Evolutionary conservation across 2,797 vertebrate species (phyloP), one percentile per base, ranked within the genome.

Genomic region (Fringilla coelebs): DNA sequence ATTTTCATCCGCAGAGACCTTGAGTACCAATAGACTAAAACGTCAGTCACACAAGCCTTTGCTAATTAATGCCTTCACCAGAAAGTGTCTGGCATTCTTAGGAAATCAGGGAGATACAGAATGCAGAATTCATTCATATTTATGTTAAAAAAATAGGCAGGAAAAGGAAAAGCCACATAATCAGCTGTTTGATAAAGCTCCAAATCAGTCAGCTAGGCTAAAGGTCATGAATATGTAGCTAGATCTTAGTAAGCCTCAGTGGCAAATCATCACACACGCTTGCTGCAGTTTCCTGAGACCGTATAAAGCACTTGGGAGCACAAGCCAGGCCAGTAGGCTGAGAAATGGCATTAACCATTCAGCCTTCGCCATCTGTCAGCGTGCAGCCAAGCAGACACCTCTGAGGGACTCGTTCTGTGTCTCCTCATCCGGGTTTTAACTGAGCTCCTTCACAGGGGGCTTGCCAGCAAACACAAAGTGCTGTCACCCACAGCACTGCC

Each of bases 31-130:
- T 26, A 81, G 40, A 49, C 73, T 93, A 34, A 91, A 81, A 88
- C 6, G 2, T 70, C 83, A 76, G 73, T 67, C 83, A 76, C 67
- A 74, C 54, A 86, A 91, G 67, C 63, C 55, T 95, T 68, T 70
- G 88, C 66, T 94, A 81, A 90, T 91, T 91, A 90, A 84, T 80
- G 70, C 49, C 70, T 89, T 93, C 36, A 36, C 34, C 6, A 29
- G 72, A 67, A 93, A 61, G 70, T 19, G 61, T 71, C 84, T 94
- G 91, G 70, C 49, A 46, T 92, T 83, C 91, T 58, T 83, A 63
- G n/a, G 83, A 89, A 95, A 94, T 54, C 66, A 51, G 70, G 58
- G 62, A 91, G 54, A 62, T 85, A 75, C 1, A 58, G 85, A 94
- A 88, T 9, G 9, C 26, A 80, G 87, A 71, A 58, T 92, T 85